Evolutionary conservation across 1,140 invertebrate genomes (phyloP).

Genomic region (Pseudoatta argentina): DNA sequence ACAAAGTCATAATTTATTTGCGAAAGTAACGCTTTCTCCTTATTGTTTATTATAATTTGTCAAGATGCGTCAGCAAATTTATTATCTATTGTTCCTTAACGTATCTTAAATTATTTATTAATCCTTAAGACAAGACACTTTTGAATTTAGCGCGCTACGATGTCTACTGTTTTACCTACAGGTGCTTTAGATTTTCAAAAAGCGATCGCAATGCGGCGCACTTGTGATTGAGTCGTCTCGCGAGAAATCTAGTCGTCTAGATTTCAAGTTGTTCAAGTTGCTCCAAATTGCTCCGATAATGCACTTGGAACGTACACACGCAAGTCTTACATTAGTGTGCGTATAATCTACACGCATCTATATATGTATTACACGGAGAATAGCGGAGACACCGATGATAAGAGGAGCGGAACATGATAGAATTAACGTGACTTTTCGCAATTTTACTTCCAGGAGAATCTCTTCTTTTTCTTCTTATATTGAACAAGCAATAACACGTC

Average conservation of each 20-base stretch:
- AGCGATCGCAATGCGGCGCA: neutral
- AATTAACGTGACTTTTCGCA: neutral
- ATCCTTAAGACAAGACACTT: neutral
- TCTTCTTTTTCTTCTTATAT: neutral
- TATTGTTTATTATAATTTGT: neutral
- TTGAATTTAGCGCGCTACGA: neutral
- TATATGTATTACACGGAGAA: too few relatives aligned
- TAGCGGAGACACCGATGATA: neutral
- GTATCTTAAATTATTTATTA: too few relatives aligned
- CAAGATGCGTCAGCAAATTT: neutral
- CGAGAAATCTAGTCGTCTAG: slow-evolving; percentile 6
- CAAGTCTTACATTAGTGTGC: neutral
- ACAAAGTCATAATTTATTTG: neutral
- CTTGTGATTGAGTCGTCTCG: neutral
- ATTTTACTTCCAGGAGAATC: neutral
- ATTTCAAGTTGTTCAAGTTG: slow-evolving; percentile 18
- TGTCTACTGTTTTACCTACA: slow-evolving; percentile 59
- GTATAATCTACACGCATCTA: too few relatives aligned
- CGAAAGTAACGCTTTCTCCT: too few relatives aligned
- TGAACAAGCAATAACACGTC: neutral
- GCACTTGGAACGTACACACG: neutral
- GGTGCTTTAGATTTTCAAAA: neutral
- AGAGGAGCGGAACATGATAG: neutral
- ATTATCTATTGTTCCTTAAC: neutral
- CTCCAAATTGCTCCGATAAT: slow-evolving; percentile 6